Conservation (phyloP, 2,113 vertebrate species). For the Pituophis catenifer region DNA sequence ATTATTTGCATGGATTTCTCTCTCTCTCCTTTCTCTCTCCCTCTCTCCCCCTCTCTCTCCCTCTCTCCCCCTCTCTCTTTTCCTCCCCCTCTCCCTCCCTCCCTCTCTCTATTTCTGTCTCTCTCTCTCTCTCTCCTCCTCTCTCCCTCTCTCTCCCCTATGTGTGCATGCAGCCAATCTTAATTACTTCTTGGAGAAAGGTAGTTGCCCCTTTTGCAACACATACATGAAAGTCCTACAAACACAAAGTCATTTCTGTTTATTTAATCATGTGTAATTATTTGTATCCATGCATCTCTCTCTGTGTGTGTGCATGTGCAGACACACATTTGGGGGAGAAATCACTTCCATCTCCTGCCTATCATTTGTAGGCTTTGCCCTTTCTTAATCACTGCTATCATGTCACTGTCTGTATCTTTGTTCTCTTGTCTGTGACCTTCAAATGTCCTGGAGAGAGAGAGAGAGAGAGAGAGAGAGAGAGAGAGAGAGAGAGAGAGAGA, state of each 20-base stretch:
- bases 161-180: neutral
- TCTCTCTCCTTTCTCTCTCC: no score
- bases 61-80: rapidly evolving
- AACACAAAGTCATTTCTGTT: slow-evolving; percentile 35
- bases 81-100: rapidly evolving
- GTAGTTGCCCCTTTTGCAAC: slow-evolving; percentile 45
- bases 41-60: no score
- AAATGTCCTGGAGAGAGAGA: slow-evolving; percentile 25
- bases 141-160: no score
- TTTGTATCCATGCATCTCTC: slow-evolving; percentile 16
- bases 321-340: slow-evolving; percentile 47
- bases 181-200: slow-evolving; percentile 8
- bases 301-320: rapidly evolving
- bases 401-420: slow-evolving; percentile 33
- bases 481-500: neutral
- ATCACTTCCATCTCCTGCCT: slow-evolving; percentile 45
- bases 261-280: slow-evolving; percentile 61
- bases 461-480: slow-evolving; percentile 13
- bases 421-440: slow-evolving; percentile 58
- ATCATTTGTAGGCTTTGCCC: slow-evolving; percentile 39
- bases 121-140: no score
- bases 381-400: slow-evolving; percentile 56
- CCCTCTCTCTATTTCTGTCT: no score
- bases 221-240: slow-evolving; percentile 45
- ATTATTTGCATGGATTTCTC: slow-evolving; percentile 39